These are phyloP conservation scores for Trematocara macrostoma DNA, from an alignment of 2,113 vertebrate genomes.

Conservation along the genomic window DNA sequence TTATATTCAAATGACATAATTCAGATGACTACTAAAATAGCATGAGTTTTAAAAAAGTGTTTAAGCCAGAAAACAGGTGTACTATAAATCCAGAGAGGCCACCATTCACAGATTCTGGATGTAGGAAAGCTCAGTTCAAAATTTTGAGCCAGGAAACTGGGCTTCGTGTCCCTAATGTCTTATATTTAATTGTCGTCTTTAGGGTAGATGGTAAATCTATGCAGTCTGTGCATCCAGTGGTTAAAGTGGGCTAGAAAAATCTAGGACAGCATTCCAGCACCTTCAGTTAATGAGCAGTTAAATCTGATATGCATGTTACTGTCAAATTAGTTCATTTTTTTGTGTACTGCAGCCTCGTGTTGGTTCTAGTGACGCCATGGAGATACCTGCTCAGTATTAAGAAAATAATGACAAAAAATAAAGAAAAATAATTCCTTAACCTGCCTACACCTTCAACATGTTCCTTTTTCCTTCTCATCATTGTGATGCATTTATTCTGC, in stretches of 20 bases:
- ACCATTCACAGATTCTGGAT: neutral
- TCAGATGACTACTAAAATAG: neutral
- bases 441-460: neutral
- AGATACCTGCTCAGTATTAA: neutral
- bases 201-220: neutral
- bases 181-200: neutral
- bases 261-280: neutral
- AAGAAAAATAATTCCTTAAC: neutral
- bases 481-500: neutral
- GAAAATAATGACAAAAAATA: neutral
- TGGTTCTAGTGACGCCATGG: neutral
- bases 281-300: neutral
- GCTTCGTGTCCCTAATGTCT: neutral
- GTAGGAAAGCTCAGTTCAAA: neutral
- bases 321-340: neutral
- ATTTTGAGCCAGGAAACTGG: neutral
- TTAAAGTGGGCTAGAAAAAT: neutral
- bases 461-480: neutral
- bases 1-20: neutral
- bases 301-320: neutral
- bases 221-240: neutral
- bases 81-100: neutral
- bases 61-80: neutral
- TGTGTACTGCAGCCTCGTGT: neutral
- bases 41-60: neutral